Base-by-base conservation (phyloP, 2,113 vertebrate genomes). In the Bos javanicus region DNA sequence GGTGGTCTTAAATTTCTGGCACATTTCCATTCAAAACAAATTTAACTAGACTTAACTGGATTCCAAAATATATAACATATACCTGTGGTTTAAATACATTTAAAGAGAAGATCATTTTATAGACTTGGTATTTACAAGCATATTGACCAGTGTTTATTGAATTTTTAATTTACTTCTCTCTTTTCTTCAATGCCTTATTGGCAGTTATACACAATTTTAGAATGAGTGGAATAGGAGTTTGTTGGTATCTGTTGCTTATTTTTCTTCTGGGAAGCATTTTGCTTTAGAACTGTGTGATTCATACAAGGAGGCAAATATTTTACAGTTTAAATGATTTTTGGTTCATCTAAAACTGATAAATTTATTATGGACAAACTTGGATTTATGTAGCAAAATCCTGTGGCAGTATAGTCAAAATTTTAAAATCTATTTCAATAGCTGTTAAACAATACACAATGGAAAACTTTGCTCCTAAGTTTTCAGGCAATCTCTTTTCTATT, bases 81-180 rank as follows among this genome's bases (percentile, higher is more conserved):
- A 93, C 92, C 92, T 96, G 97, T 95, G 97, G 91, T 97, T 98
- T 98, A 99, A 99, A 97, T 98, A 98, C 97, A 97, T 98, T 98
- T 98, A 99, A 98, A 98, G 91, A 97, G 97, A 98, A 97, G 98
- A 99, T 99, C 98, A 97, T 98, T 99, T 99, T 99, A 99, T 99
- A 98, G 98, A 99, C 98, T 98, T 98, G 96, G 96, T 99, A 99
- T 99, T 99, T 99, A 99, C 98, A 99, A 98, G 98, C 97, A 94
- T 98, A 99, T 99, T 98, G 99, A 99, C 98, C 98, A 97, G 97
- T 98, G 98, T 99, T 99, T 99, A 99, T 99, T 98, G 99, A 99
- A 98, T 98, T 99, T 99, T 99, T 99, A 99, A 99, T 99, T 99
- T 99, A 99, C 99, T 99, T 99, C 98, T 99, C 98, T 99, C 97